These are phyloP conservation scores for Dryomyza anilis DNA, from an alignment of 2,888 invertebrate genomes.

Conservation along the genomic window DNA sequence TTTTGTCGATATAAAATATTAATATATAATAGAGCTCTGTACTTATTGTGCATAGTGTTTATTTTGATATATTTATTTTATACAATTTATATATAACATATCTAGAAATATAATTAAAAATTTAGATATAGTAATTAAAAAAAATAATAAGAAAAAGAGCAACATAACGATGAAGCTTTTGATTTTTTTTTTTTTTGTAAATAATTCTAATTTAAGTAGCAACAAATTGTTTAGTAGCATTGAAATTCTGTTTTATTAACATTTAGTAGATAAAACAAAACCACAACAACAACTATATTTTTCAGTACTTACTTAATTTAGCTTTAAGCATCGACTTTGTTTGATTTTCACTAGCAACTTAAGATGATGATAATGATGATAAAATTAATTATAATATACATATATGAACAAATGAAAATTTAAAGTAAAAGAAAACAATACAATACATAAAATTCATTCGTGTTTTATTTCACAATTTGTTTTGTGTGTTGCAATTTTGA, in stretches of 20 bases:
- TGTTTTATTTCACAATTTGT: not conserved
- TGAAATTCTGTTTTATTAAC: not conserved
- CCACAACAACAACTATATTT: not conserved
- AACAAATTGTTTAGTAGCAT: constrained; percentile 5
- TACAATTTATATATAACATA: too few species aligned
- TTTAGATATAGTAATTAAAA: too few species aligned
- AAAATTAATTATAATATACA: not conserved
- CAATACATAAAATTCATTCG: not conserved
- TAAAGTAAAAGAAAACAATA: not conserved
- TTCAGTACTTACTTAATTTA: not conserved
- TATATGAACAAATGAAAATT: constrained; percentile 2
- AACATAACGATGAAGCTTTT: too few species aligned
- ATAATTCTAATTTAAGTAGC: not conserved
- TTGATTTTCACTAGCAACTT: not conserved
- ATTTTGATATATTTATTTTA: too few species aligned
- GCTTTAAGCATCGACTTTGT: not conserved
- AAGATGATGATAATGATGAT: not conserved
- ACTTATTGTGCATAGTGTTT: not conserved
- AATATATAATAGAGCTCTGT: not conserved
- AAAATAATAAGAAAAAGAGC: too few species aligned
- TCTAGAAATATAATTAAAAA: too few species aligned
- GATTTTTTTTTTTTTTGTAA: not conserved
- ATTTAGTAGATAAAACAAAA: not conserved
- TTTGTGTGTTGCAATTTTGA: too few species aligned
- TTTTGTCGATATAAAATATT: too few species aligned